Base-by-base conservation (phyloP, 2,797 vertebrate species). In the Erpetoichthys calabaricus region DNA sequence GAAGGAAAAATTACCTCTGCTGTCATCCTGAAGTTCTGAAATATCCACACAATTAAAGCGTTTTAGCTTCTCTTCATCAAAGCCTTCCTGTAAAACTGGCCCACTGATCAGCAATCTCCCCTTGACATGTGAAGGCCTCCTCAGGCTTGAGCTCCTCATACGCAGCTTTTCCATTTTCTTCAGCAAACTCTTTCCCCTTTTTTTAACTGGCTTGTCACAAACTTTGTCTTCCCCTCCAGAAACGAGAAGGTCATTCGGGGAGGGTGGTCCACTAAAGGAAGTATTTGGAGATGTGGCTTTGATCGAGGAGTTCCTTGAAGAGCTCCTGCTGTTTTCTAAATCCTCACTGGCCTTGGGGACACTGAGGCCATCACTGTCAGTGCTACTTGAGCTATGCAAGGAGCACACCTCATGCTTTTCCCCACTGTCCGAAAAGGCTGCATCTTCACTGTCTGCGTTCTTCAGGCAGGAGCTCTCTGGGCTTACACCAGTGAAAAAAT, bases 91-190 rank as follows among this genome's bases (percentile, higher is more conserved):
- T 44, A 78, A 73, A 59, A 85, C 64, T n/a, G 87, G 87, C n/a
- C 75, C 63, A 4, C 80, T 77, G 58, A 86, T 78, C 5, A 67
- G n/a, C 3, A 65, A 70, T 61, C 62, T 73, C 41, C 65, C 52
- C 60, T 77, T 77, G 44, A 67, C 58, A 6, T 70, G 72, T 10
- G 57, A 51, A 7, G 56, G 61, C 5, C 68, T 66, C 55, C 69
- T 77, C 47, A 72, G 69, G 44, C 65, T 75, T 43, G 64, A 63
- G 9, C 79, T 79, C 55, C 76, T 72, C 57, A 87, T 64, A 51
- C 82, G 73, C 51, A 94, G 72, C 60, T 84, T 90, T 66, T 92
- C 91, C 79, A 92, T 90, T 77, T 82, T 92, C 68, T 74, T 82
- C 57, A 92, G 70, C 57, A 94, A 75, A 58, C 84, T 76, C 62